Percentiles rank a stretch among this genome's conserved stretches.
Evolutionary conservation across 2,797 vertebrate species (phyloP).

Genomic region (Xerus rutilus): DNA sequence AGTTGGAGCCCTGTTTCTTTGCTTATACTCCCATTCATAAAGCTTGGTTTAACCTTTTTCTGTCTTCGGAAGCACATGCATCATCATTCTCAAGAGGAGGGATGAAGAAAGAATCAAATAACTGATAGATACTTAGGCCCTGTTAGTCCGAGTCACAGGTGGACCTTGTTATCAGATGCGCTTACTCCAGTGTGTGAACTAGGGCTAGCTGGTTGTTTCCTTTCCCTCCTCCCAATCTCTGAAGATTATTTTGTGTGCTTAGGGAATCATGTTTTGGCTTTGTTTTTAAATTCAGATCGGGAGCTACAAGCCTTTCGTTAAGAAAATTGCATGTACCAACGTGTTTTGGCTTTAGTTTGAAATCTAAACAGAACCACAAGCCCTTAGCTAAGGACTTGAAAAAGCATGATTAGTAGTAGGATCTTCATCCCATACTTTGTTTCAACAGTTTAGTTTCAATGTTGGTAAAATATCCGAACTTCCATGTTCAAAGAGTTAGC

Average conservation of each 20-base stretch:
- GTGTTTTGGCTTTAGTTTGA: neutral
- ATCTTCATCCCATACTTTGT: neutral
- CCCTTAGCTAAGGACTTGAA: neutral
- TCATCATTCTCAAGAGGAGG: neutral
- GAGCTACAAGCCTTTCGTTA: neutral
- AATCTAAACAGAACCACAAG: neutral
- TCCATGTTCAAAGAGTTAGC: neutral
- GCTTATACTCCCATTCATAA: constrained; percentile 4
- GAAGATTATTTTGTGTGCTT: neutral
- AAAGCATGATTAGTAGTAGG: neutral
- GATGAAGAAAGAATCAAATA: neutral
- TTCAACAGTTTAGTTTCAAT: neutral
- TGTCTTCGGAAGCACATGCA: neutral
- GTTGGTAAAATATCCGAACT: neutral
- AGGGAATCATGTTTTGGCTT: constrained; percentile 35
- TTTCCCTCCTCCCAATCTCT: neutral
- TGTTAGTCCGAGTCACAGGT: neutral
- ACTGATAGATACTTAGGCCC: neutral
- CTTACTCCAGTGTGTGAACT: neutral
- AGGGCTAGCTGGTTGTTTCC: neutral
- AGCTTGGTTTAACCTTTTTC: constrained; percentile 19
- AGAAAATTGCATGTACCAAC: constrained; percentile 18
- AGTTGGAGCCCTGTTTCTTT: neutral
- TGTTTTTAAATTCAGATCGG: neutral
- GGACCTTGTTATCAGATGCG: neutral